These are phyloP conservation scores for Coptodon rendalli DNA, from an alignment of 2,113 vertebrate species.

Conservation along the genomic window DNA sequence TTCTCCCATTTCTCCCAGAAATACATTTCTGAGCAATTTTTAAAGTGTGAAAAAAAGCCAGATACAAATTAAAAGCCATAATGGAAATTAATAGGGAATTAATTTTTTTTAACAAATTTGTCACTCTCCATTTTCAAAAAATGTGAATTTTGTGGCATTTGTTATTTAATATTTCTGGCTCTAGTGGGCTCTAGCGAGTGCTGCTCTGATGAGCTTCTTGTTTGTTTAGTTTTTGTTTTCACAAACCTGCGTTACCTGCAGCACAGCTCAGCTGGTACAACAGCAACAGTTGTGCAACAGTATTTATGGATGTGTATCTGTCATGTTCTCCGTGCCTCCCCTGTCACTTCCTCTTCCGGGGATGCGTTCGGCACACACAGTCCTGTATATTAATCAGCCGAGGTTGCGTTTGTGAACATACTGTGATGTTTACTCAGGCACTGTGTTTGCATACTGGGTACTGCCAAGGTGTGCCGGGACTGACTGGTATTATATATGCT, in stretches of 20 bases:
- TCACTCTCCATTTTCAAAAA: background rate
- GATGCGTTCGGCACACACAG: fast-evolving
- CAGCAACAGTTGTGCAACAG: background rate
- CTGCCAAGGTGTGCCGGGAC: background rate
- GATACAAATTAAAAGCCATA: background rate
- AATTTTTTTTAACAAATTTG: background rate
- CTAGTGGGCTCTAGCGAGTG: background rate
- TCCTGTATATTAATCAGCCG: background rate
- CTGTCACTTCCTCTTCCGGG: background rate
- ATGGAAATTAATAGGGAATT: background rate
- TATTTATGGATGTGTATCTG: background rate
- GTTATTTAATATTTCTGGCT: background rate
- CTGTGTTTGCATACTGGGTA: background rate
- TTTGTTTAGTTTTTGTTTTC: background rate
- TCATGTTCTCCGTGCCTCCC: background rate
- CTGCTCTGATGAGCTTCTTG: background rate
- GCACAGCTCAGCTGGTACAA: background rate
- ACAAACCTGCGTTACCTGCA: background rate
- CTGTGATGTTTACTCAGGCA: background rate
- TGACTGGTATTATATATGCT: background rate
- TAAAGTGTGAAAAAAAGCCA: background rate
- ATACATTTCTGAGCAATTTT: background rate
- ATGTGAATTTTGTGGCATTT: background rate
- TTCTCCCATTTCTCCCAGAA: background rate
- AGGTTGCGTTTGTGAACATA: background rate